Conservation (phyloP, 2,888 invertebrate species). For the Thera obeliscata region DNA sequence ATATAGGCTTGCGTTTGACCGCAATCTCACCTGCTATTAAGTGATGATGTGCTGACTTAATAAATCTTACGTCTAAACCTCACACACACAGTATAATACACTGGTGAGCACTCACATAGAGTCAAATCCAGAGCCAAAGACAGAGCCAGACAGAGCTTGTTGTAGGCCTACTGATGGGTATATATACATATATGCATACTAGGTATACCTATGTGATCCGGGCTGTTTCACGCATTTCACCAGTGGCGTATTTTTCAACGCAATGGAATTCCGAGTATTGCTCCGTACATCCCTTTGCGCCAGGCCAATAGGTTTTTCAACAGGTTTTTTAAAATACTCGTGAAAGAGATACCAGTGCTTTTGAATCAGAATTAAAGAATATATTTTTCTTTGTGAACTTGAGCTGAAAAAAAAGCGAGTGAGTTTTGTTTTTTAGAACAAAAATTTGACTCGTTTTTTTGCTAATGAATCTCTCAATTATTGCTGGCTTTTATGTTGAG, state of each 20-base stretch:
- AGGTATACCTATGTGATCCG: background rate
- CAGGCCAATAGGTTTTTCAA: conserved; percentile 5
- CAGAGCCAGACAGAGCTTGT: no score
- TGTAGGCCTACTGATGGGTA: no score
- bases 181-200: background rate
- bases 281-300: conserved; percentile 2
- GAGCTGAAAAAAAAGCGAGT: background rate
- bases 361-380: conserved; percentile 13
- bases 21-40: no score
- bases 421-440: background rate
- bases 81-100: no score
- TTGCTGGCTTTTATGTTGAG: no score
- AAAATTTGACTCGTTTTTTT: no score
- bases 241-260: background rate
- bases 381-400: conserved; percentile 4
- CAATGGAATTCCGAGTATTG: background rate
- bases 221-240: background rate
- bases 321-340: conserved; percentile 17
- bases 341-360: conserved; percentile 11
- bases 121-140: no score
- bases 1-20: no score
- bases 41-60: no score
- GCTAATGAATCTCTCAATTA: no score
- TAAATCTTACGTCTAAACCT: no score
- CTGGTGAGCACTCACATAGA: no score